phyloP scores from a whole-genome alignment of 1,140 invertebrate species.

The Archivesica marissinica region DNA sequence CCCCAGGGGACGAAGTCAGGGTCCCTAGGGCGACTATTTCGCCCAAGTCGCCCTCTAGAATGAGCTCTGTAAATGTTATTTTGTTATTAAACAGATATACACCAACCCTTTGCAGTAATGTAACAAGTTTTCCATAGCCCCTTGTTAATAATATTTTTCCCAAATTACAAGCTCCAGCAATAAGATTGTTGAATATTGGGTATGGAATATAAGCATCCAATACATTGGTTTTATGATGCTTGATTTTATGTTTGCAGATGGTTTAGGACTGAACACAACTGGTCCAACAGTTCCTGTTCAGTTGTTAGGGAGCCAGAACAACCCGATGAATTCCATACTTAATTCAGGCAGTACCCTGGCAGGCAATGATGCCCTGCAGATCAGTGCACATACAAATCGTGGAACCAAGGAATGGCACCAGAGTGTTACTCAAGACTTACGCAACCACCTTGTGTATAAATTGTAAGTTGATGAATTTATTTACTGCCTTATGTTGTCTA shows the following conservation, averaged over 20 bases:
- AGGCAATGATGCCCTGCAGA: conserved; percentile 54
- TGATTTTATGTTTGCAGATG: background rate
- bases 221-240: background rate
- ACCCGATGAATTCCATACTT: conserved; percentile 32
- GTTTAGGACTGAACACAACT: conserved; percentile 19
- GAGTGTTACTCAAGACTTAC: conserved; percentile 96
- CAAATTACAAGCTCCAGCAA: too few relatives aligned
- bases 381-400: conserved; percentile 66
- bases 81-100: too few relatives aligned
- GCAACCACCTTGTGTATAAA: conserved; percentile 99
- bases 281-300: conserved; percentile 34
- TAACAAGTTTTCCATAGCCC: too few relatives aligned
- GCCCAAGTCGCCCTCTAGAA: too few relatives aligned
- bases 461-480: conserved; percentile 87
- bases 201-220: too few relatives aligned
- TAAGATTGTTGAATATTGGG: too few relatives aligned
- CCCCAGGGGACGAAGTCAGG: too few relatives aligned
- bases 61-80: too few relatives aligned
- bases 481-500: too few relatives aligned
- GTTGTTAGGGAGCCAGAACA: conserved; percentile 25
- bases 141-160: too few relatives aligned
- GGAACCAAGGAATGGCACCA: conserved; percentile 97
- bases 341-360: conserved; percentile 19
- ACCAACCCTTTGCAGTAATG: too few relatives aligned
- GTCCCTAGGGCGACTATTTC: too few relatives aligned